Conservation (phyloP, 2,113 vertebrate species). For the Kryptolebias marmoratus region DNA sequence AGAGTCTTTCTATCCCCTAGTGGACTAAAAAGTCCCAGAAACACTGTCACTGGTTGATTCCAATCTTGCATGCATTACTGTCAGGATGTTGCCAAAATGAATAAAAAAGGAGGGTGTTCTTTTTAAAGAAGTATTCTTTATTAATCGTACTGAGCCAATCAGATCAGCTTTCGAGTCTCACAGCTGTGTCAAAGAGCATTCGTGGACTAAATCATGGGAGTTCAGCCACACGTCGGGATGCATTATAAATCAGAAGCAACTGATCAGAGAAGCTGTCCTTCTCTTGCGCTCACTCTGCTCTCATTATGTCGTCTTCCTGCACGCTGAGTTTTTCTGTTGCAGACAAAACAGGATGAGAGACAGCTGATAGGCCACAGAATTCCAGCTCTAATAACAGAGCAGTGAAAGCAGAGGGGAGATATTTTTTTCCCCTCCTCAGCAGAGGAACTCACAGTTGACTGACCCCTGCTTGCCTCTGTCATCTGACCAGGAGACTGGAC, state of each 20-base stretch:
- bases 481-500: conserved; percentile 26
- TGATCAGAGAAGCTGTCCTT: conserved; percentile 8
- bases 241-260: conserved; percentile 15
- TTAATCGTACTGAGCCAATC: not conserved
- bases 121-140: not conserved
- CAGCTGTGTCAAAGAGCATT: not conserved
- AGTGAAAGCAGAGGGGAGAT: not conserved
- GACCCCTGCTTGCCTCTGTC: conserved; percentile 6
- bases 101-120: not conserved
- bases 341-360: not conserved
- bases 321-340: not conserved
- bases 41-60: not conserved
- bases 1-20: not conserved
- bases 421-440: not conserved
- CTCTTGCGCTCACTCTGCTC: conserved; percentile 14
- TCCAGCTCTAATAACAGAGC: not conserved
- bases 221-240: conserved; percentile 1
- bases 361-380: not conserved
- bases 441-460: conserved; percentile 24
- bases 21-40: not conserved
- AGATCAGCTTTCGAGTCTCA: not conserved
- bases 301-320: conserved; percentile 21
- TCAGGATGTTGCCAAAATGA: not conserved
- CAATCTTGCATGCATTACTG: not conserved
- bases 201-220: not conserved